Conservation (phyloP, 2,797 vertebrate species). For the Sciaenops ocellatus region DNA sequence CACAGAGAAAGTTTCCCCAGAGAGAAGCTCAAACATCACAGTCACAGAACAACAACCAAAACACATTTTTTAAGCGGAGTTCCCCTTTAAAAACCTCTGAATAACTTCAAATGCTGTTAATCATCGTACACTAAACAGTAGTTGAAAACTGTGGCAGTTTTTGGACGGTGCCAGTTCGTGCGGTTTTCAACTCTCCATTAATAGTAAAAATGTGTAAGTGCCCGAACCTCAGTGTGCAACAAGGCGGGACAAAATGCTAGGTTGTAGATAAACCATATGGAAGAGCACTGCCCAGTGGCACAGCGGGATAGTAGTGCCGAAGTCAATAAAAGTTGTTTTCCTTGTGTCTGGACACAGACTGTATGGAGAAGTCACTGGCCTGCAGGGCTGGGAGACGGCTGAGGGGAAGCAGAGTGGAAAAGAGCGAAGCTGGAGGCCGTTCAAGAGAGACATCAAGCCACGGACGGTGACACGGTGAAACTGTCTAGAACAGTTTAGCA, state of each 20-base stretch:
- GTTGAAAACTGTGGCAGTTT: neutral
- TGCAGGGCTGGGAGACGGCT: slow-evolving; percentile 19
- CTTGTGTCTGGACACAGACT: slow-evolving; percentile 41
- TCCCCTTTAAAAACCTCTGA: neutral
- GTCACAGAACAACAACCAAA: neutral
- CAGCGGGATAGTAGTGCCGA: slow-evolving; percentile 30
- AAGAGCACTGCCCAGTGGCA: slow-evolving; percentile 32
- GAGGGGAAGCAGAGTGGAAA: slow-evolving; percentile 16
- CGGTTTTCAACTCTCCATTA: slow-evolving; percentile 49
- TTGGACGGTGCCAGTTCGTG: neutral
- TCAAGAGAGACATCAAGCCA: slow-evolving; percentile 30
- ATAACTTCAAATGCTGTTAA: slow-evolving; percentile 2
- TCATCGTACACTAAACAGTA: neutral
- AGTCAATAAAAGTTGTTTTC: slow-evolving; percentile 57
- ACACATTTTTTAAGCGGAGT: neutral
- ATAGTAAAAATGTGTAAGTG: slow-evolving; percentile 46
- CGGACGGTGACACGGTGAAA: neutral
- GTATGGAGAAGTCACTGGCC: slow-evolving; percentile 18
- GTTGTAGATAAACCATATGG: slow-evolving; percentile 62
- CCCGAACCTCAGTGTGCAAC: slow-evolving; percentile 19
- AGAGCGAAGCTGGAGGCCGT: slow-evolving; percentile 19
- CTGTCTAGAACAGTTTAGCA: neutral
- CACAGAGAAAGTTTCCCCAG: neutral
- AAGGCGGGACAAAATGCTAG: slow-evolving; percentile 54
- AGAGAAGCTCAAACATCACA: neutral